Base-by-base conservation (phyloP, 1,140 invertebrate species). In the Reticulitermes speratus region DNA sequence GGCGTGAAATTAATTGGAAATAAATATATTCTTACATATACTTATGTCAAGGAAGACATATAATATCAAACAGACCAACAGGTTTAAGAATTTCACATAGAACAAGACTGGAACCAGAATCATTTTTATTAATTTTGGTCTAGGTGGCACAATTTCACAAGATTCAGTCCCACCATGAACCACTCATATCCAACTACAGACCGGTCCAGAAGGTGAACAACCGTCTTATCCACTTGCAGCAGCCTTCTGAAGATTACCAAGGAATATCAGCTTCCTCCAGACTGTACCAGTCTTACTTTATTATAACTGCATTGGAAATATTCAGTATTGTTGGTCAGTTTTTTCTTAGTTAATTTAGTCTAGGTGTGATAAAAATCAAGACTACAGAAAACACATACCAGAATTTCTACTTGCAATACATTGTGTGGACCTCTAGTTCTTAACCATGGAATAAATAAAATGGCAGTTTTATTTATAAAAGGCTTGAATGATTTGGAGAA, bases 101-200 rank as follows among this genome's bases (percentile, higher is more conserved):
- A 48, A 3, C 11, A 48, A 12, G 48, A 12, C 48, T 48, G 48
- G 9, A 48, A 48, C 48, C 48, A 48, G 48, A 48, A 48, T 48
- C 16, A 11, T 48, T 48, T 48, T 48, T 48, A 48, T 16, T 11
- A 48, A 3, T 7, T 45, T 84, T 25, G 6, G 25, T 84, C n/a
- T 48, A 84, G 83, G 83, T 84, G 83, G 38, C 32, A 12, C 83
- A 52, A 21, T 84, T 84, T n/a, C 44, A 84, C 44, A 44, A 52
- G 38, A 30, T 84, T 44, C 83, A 84, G 52, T 45, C 83, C 16
- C 44, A 84, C 44, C 23, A 84, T 16, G 83, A 52, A n/a, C 83
- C 83, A 48, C 44, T 84, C n/a, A n/a, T n/a, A 30, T 44, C 52
- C 59, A 75, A 85, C 55, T 65, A 16, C 59, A 38, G 85, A n/a